phyloP scores from a whole-genome alignment of 2,888 invertebrate species.

The Lutraria lutraria region DNA sequence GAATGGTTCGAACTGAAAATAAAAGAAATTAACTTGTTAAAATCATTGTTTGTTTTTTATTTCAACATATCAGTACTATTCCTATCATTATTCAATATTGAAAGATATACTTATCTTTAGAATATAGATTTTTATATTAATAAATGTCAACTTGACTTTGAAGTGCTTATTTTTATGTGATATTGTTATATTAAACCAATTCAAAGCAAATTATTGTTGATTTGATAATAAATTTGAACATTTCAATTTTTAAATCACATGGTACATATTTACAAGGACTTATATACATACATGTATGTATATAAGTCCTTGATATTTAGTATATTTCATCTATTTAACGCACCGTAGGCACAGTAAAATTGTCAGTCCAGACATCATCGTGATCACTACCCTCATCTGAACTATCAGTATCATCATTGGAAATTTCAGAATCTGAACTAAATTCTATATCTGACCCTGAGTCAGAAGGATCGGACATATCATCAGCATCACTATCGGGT shows the following conservation, averaged over 20 bases:
- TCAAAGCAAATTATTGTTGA: neutral
- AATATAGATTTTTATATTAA: neutral
- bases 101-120: neutral
- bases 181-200: neutral
- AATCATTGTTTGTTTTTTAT: neutral
- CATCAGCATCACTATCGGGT: conserved; percentile 20
- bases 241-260: neutral
- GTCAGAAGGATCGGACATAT: too few relatives aligned
- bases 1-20: conserved; percentile 42
- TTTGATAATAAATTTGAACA: neutral
- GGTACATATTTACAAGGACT: neutral
- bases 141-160: neutral
- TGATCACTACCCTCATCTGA: neutral
- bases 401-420: conserved; percentile 1
- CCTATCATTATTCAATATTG: neutral
- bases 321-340: neutral
- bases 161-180: neutral
- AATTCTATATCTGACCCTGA: neutral
- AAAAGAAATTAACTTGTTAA: neutral
- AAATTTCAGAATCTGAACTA: neutral
- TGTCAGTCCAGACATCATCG: neutral
- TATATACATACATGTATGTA: neutral
- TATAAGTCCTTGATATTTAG: too few relatives aligned
- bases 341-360: conserved; percentile 21
- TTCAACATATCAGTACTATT: neutral